These are phyloP conservation scores for Larimichthys polyactis DNA, from an alignment of 2,113 vertebrate species.

Conservation along the genomic window DNA sequence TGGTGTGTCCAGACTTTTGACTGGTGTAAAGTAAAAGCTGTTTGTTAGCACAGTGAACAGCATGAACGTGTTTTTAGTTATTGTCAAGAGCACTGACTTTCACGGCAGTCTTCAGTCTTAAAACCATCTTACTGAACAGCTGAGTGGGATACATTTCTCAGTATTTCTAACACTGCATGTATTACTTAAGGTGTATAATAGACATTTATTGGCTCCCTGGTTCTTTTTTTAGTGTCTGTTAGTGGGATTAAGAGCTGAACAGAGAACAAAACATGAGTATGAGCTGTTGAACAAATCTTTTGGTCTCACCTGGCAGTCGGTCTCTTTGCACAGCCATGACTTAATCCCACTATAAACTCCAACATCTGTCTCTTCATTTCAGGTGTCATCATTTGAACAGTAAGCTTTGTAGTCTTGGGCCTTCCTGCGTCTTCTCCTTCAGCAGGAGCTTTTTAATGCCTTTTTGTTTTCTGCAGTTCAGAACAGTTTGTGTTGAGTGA, in stretches of 20 bases:
- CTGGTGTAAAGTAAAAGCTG: no score
- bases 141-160: neutral
- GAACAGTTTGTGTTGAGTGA: constrained; percentile 36
- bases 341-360: neutral
- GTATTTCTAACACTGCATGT: neutral
- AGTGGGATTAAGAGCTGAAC: neutral
- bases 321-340: neutral
- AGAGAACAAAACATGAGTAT: neutral
- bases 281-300: neutral
- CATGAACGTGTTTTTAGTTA: neutral
- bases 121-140: neutral
- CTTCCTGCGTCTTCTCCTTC: neutral
- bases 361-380: constrained; percentile 8
- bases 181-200: neutral
- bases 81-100: neutral
- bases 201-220: neutral
- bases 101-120: neutral
- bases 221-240: neutral
- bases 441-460: constrained; percentile 9
- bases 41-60: neutral
- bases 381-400: neutral
- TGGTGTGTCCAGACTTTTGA: no score
- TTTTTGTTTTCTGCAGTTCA: neutral
- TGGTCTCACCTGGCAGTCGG: neutral
- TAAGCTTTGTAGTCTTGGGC: neutral